Percentiles rank a stretch among this genome's conserved stretches.
phyloP scores from a whole-genome alignment of 2,888 invertebrate genomes.

The Encarsia formosa region DNA sequence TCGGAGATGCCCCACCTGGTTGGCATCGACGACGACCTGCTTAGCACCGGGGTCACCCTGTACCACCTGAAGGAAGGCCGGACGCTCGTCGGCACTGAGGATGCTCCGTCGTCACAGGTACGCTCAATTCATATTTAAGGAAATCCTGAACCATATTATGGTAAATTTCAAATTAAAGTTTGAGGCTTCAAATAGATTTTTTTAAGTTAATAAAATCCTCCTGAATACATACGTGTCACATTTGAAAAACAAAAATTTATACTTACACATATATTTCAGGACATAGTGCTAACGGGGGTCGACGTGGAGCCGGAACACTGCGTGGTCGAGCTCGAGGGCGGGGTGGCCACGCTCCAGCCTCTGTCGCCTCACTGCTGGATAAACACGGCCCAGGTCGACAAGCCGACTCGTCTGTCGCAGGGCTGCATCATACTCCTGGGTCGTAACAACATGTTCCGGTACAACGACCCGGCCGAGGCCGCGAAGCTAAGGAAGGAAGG shows the following conservation, averaged over 20 bases:
- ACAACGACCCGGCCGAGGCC: constrained; percentile 86
- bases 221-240: no score
- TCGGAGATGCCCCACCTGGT: constrained; percentile 90
- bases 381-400: constrained; percentile 74
- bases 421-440: constrained; percentile 76
- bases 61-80: constrained; percentile 90
- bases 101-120: constrained; percentile 56
- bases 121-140: not conserved
- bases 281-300: constrained; percentile 73
- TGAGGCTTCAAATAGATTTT: no score
- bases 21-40: constrained; percentile 84
- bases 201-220: no score
- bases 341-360: constrained; percentile 72
- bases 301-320: constrained; percentile 79
- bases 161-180: no score
- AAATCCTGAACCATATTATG: no score
- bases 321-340: constrained; percentile 65
- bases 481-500: constrained; percentile 77
- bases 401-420: constrained; percentile 74
- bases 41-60: constrained; percentile 85
- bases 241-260: no score
- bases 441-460: constrained; percentile 78
- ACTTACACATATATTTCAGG: no score
- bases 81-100: constrained; percentile 79
- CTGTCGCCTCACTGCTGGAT: constrained; percentile 71